Evolutionary conservation across 2,113 vertebrate species (phyloP).

Genomic region (western clawed frog (Xenopus tropicalis)): DNA sequence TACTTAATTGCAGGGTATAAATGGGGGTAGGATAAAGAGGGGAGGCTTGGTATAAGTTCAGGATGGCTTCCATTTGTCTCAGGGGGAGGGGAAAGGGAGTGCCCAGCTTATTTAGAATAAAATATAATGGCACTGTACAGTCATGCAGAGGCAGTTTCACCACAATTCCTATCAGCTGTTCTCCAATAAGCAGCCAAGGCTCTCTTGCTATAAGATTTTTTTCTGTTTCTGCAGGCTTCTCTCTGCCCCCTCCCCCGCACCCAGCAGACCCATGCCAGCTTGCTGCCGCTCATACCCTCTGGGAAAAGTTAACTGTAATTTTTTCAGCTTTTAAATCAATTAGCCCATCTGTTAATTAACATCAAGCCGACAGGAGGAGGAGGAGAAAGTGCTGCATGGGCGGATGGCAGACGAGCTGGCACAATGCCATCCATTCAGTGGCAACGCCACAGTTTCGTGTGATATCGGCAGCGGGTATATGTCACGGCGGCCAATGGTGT

Average conservation of each 20-base stretch:
- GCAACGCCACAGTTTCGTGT: constrained; percentile 85
- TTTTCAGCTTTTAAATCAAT: constrained; percentile 92
- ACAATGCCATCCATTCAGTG: constrained; percentile 99
- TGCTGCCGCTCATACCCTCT: constrained; percentile 60
- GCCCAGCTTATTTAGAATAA: constrained; percentile 62
- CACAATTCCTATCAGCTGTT: constrained; percentile 60
- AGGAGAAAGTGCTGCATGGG: constrained; percentile 82
- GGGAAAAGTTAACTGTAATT: constrained; percentile 81
- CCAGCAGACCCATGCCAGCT: constrained; percentile 48
- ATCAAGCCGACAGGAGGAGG: constrained; percentile 83
- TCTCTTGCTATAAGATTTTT: constrained; percentile 51
- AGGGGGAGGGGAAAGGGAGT: constrained; percentile 48
- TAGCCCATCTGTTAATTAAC: constrained; percentile 97
- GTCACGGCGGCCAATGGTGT: constrained; percentile 65
- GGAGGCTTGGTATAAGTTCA: constrained; percentile 41
- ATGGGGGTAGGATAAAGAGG: constrained; percentile 37
- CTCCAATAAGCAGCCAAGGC: constrained; percentile 62
- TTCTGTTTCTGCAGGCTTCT: constrained; percentile 53
- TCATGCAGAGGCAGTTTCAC: constrained; percentile 53
- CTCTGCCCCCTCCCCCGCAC: constrained; percentile 58
- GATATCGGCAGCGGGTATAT: constrained; percentile 81
- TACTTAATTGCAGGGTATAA: constrained; percentile 41
- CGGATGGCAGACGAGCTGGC: constrained; percentile 97
- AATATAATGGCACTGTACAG: constrained; percentile 54
- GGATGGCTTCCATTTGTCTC: constrained; percentile 40